These are phyloP conservation scores for Falcaria lacertinaria DNA, from an alignment of 2,888 invertebrate species.

Conservation along the genomic window DNA sequence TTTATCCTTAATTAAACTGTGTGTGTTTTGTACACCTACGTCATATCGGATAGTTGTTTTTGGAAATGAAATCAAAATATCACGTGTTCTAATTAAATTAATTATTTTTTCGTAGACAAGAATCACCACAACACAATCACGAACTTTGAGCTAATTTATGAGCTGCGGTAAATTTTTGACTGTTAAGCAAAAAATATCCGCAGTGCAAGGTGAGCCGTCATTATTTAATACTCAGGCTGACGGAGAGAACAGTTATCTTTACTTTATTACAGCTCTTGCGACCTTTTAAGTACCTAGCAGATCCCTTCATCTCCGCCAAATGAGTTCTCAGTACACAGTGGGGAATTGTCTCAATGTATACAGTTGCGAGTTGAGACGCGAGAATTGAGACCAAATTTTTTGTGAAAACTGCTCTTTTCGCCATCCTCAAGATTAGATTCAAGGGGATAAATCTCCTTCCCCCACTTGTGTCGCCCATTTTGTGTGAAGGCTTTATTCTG, in stretches of 20 bases:
- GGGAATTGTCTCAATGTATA: conserved; percentile 49
- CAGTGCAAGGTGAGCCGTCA: not conserved
- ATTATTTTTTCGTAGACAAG: too few species aligned
- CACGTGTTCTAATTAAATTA: too few species aligned
- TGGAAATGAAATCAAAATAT: too few species aligned
- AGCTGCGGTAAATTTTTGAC: too few species aligned
- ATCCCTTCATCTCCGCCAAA: conserved; percentile 42
- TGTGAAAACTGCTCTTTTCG: conserved; percentile 67
- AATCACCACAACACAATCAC: too few species aligned
- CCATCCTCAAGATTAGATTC: conserved; percentile 76
- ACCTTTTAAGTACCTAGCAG: conserved; percentile 28
- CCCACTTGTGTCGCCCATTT: conserved; percentile 61
- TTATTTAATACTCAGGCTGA: not conserved
- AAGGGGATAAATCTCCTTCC: conserved; percentile 70
- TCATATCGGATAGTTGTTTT: too few species aligned
- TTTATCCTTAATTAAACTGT: conserved; percentile 45
- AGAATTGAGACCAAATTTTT: conserved; percentile 55
- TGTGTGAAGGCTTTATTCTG: conserved; percentile 68
- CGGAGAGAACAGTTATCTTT: conserved; percentile 6
- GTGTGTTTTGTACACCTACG: not conserved
- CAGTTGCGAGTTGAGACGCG: conserved; percentile 38
- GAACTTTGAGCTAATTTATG: too few species aligned
- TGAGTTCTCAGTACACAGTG: conserved; percentile 48
- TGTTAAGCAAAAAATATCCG: too few species aligned
- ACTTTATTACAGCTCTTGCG: conserved; percentile 12